These are phyloP conservation scores for Dendroctonus ponderosae DNA, from an alignment of 1,140 invertebrate species.

Conservation along the genomic window DNA sequence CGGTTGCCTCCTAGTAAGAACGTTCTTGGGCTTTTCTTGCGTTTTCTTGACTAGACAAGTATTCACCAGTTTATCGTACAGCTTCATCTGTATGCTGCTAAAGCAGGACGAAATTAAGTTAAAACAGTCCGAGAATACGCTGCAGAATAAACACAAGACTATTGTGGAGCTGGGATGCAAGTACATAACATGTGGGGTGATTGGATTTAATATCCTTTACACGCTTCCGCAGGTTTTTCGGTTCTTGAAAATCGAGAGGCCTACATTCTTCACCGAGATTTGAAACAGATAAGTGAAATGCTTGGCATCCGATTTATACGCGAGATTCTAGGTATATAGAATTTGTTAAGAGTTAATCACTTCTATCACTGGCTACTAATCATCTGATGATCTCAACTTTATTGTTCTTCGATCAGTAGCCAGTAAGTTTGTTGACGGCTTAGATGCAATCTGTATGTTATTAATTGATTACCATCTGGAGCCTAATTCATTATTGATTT, in stretches of 20 bases:
- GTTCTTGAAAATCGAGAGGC: constrained; percentile 71
- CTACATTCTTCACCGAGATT: constrained; percentile 83
- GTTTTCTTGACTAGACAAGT: constrained; percentile 67
- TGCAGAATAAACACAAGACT: constrained; percentile 66
- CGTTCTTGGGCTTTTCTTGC: constrained; percentile 70
- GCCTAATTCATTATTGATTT: too few species aligned
- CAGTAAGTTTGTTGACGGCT: too few species aligned
- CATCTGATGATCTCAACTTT: too few species aligned
- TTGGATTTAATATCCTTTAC: constrained; percentile 75
- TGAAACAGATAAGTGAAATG: constrained; percentile 48
- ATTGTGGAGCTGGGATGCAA: constrained; percentile 79
- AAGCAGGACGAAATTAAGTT: constrained; percentile 63
- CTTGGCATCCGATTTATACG: too few species aligned
- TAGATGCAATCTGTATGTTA: too few species aligned
- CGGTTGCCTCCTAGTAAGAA: constrained; percentile 64
- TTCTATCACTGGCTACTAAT: too few species aligned
- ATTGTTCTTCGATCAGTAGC: too few species aligned
- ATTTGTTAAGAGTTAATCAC: too few species aligned
- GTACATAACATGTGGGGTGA: constrained; percentile 72
- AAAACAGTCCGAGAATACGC: constrained; percentile 60
- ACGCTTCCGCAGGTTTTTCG: constrained; percentile 77
- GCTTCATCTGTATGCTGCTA: constrained; percentile 66
- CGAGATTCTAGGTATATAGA: too few species aligned
- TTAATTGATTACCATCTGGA: too few species aligned
- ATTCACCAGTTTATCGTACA: constrained; percentile 69